Percentiles rank a stretch among this genome's conserved stretches.
phyloP scores from a whole-genome alignment of 2,888 invertebrate species.

The Colostygia pectinataria region DNA sequence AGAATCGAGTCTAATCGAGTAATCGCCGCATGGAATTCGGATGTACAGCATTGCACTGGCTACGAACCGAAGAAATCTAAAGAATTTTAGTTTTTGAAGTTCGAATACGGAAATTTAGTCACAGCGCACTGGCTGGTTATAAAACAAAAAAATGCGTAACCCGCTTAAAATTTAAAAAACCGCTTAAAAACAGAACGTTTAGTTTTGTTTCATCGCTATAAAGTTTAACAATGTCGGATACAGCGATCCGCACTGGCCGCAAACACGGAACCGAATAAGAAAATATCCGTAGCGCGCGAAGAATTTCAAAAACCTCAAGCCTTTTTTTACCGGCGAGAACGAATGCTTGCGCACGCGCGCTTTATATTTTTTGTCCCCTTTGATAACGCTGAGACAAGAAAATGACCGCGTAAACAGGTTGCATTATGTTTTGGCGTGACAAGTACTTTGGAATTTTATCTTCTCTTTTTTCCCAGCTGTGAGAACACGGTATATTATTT shows the following conservation, averaged over 20 bases:
- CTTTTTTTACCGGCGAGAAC: conserved; percentile 72
- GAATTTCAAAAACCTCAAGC: conserved; percentile 59
- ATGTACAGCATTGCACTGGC: conserved; percentile 36
- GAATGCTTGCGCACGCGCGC: conserved; percentile 74
- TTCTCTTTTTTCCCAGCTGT: conserved; percentile 33
- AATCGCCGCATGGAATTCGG: conserved; percentile 46
- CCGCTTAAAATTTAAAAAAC: neutral
- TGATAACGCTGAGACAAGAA: conserved; percentile 43
- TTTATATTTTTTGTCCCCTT: conserved; percentile 46
- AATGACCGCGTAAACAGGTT: conserved; percentile 62
- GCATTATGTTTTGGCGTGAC: conserved; percentile 58
- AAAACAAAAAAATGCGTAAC: neutral
- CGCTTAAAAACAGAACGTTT: too few relatives aligned
- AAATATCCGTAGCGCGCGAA: conserved; percentile 66
- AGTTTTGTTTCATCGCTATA: neutral
- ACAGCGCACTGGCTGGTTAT: conserved; percentile 16
- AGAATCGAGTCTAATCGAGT: conserved; percentile 53
- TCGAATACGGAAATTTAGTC: conserved; percentile 37
- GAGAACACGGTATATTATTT: conserved; percentile 32
- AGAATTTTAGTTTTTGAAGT: conserved; percentile 56
- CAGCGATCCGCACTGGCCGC: conserved; percentile 15
- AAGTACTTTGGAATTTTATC: conserved; percentile 47
- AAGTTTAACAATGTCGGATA: conserved; percentile 11
- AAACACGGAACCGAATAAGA: conserved; percentile 29
- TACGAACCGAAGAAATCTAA: conserved; percentile 54